Percentiles rank a stretch among this genome's conserved stretches.
These are phyloP conservation scores for Calephelis virginiensis DNA, from an alignment of 1,140 invertebrate species.

Conservation along the genomic window DNA sequence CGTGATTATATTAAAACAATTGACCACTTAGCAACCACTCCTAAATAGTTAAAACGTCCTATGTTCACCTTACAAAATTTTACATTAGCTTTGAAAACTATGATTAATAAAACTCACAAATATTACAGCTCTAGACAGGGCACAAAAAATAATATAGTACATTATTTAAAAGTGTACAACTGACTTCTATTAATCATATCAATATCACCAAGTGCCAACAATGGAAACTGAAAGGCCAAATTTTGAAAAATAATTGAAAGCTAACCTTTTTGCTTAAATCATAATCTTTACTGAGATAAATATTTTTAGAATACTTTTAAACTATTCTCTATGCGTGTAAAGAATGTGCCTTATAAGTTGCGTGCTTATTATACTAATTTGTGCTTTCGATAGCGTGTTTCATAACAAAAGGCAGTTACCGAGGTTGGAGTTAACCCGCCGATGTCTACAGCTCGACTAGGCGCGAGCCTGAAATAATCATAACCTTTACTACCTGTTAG, in stretches of 20 bases:
- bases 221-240: too few species aligned
- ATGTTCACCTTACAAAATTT: too few species aligned
- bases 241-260: background rate
- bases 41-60: too few species aligned
- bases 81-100: too few species aligned
- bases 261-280: background rate
- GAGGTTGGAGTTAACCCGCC: conserved; percentile 5
- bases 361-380: conserved; percentile 9
- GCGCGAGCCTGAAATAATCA: conserved; percentile 5
- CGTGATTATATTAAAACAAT: too few species aligned
- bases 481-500: background rate
- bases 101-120: too few species aligned
- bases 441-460: conserved; percentile 8
- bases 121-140: too few species aligned
- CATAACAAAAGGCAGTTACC: conserved; percentile 13
- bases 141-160: too few species aligned
- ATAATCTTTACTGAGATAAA: background rate
- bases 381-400: background rate
- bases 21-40: too few species aligned
- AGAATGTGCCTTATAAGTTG: conserved; percentile 1
- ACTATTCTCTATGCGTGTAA: background rate
- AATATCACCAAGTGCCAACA: too few species aligned
- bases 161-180: too few species aligned
- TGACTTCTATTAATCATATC: too few species aligned
- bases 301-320: background rate